Evolutionary conservation across 1,140 invertebrate genomes (phyloP).

Genomic region (Achatina immaculata): DNA sequence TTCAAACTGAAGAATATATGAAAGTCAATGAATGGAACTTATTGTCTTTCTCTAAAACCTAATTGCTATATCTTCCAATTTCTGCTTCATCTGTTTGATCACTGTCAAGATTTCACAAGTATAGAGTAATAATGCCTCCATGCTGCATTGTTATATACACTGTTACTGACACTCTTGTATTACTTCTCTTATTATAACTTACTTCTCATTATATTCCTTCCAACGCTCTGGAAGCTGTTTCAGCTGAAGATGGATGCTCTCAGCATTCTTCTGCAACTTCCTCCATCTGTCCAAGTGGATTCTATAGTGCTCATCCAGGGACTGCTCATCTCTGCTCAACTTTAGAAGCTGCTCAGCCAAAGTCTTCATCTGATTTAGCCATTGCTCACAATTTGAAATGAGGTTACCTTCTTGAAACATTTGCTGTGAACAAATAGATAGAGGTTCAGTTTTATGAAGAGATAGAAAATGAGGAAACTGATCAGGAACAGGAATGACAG

Average conservation of each 20-base stretch:
- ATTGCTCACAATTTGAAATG: slow-evolving; percentile 80
- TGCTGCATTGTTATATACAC: too few relatives aligned
- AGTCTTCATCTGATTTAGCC: slow-evolving; percentile 76
- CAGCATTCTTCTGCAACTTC: slow-evolving; percentile 78
- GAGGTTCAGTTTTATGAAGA: too few relatives aligned
- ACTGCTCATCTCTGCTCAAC: slow-evolving; percentile 77
- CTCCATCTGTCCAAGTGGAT: slow-evolving; percentile 83
- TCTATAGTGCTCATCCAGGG: slow-evolving; percentile 78
- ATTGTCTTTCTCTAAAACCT: too few relatives aligned
- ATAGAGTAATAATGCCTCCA: too few relatives aligned
- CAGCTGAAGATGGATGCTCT: slow-evolving; percentile 81
- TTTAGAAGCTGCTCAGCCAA: slow-evolving; percentile 75
- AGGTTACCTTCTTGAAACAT: slow-evolving; percentile 78
- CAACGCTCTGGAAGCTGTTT: slow-evolving; percentile 91
- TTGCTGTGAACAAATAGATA: slow-evolving; percentile 69
- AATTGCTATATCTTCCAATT: too few relatives aligned
- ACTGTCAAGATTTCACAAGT: too few relatives aligned
- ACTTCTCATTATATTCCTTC: slow-evolving; percentile 86
- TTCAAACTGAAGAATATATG: too few relatives aligned
- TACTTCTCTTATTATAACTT: slow-evolving; percentile 58
- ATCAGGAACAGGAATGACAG: too few relatives aligned
- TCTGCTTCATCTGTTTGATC: too few relatives aligned
- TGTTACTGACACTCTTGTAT: too few relatives aligned
- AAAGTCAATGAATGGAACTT: too few relatives aligned
- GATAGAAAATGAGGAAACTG: too few relatives aligned